Conservation (phyloP, 2,113 vertebrate species). For the Athene cunicularia region DNA sequence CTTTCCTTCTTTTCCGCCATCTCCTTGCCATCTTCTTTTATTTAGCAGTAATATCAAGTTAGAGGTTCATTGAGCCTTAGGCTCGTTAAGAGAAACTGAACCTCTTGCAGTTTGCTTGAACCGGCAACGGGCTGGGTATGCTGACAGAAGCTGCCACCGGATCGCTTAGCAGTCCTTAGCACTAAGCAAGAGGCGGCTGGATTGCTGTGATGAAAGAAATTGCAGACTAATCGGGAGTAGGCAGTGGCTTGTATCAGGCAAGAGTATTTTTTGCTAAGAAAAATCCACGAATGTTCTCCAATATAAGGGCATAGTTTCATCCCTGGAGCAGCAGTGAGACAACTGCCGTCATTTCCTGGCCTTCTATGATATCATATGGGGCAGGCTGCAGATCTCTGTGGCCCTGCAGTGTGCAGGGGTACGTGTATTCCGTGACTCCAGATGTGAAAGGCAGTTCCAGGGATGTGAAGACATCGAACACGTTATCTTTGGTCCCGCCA, state of each 20-base stretch:
- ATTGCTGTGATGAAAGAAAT: background rate
- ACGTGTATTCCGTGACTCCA: fast-evolving
- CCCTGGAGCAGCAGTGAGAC: background rate
- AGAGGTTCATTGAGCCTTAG: background rate
- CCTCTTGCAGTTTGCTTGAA: background rate
- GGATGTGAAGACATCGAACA: background rate
- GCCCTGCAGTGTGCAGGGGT: fast-evolving
- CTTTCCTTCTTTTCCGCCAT: background rate
- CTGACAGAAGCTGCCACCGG: background rate
- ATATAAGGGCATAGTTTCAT: background rate
- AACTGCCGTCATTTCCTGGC: background rate
- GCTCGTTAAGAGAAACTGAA: background rate
- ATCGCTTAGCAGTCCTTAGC: background rate
- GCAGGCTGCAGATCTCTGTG: background rate
- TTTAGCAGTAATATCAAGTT: background rate
- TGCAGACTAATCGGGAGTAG: background rate
- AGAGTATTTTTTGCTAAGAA: background rate
- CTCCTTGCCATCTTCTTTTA: background rate
- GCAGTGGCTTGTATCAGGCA: background rate
- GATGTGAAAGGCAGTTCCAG: background rate
- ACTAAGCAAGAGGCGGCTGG: background rate
- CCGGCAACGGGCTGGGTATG: background rate
- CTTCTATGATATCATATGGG: fast-evolving
- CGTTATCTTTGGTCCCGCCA: fast-evolving
- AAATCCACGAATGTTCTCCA: background rate